A percentile compares a stretch with the other conserved stretches of the same genome.
phyloP scores from a whole-genome alignment of 30 jellyfish, hydroid and myxozoan genomes.

The Nemopilema nomurai region DNA sequence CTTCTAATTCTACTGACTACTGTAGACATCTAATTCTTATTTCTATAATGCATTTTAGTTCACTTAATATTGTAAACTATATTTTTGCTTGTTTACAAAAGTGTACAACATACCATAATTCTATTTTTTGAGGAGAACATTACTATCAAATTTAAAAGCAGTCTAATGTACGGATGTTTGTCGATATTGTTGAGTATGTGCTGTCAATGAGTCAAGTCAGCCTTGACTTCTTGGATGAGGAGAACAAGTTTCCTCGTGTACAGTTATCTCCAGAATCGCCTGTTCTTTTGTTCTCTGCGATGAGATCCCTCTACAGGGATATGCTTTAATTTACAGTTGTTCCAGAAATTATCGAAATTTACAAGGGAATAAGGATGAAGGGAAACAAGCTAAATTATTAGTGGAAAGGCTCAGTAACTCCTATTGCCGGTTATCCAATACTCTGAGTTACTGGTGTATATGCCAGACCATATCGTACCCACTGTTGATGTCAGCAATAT shows the following conservation, averaged over 20 bases:
- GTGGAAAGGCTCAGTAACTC: constrained; percentile 5
- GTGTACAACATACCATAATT: background rate
- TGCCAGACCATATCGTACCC: too few relatives aligned
- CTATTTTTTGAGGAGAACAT: background rate
- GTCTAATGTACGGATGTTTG: background rate
- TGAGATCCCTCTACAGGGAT: background rate
- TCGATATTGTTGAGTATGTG: background rate
- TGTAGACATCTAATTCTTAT: background rate
- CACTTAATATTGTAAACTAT: background rate
- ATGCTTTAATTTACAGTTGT: background rate
- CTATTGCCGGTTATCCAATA: too few relatives aligned
- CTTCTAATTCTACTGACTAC: background rate
- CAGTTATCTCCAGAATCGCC: constrained; percentile 16
- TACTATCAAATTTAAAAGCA: background rate
- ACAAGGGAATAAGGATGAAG: constrained; percentile 1
- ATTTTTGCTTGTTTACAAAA: background rate
- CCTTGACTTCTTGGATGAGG: constrained; percentile 10
- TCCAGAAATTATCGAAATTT: background rate
- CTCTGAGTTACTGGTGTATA: too few relatives aligned
- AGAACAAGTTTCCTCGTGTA: background rate
- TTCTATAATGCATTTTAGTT: background rate
- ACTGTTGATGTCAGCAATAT: too few relatives aligned
- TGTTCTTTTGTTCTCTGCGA: constrained; percentile 15
- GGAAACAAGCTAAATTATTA: constrained; percentile 2
- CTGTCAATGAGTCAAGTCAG: constrained; percentile 2